Conservation (phyloP, 2,797 vertebrate species). For the Pogonophryne albipinna region DNA sequence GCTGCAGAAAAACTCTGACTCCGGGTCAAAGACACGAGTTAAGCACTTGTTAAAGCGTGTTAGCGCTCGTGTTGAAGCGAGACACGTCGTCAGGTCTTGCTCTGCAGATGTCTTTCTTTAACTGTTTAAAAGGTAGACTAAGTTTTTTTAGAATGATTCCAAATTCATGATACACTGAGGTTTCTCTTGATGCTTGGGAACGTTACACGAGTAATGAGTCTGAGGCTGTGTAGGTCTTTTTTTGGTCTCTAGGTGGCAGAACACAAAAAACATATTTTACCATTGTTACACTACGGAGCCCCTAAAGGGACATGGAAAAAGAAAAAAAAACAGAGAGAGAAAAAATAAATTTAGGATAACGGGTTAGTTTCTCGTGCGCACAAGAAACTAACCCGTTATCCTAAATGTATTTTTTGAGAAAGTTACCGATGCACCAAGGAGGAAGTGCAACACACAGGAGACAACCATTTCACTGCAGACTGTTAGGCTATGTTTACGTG, state of each 20-base stretch:
- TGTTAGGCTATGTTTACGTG: too few relatives aligned
- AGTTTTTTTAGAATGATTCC: not conserved
- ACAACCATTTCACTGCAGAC: too few relatives aligned
- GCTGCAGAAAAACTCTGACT: conserved; percentile 12
- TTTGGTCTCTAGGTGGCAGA: not conserved
- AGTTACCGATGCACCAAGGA: too few relatives aligned
- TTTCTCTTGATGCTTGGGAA: not conserved
- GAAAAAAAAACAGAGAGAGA: too few relatives aligned
- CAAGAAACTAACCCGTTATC: too few relatives aligned
- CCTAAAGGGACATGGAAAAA: too few relatives aligned
- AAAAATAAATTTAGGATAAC: too few relatives aligned
- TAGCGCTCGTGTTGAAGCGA: not conserved
- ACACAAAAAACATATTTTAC: not conserved
- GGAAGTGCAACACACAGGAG: too few relatives aligned
- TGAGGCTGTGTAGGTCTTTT: not conserved
- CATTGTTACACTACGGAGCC: too few relatives aligned
- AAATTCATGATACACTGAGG: not conserved
- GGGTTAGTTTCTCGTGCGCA: too few relatives aligned
- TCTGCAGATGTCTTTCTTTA: not conserved
- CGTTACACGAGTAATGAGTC: not conserved
- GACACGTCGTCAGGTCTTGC: not conserved
- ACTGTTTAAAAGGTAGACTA: not conserved
- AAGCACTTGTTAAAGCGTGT: conserved; percentile 13
- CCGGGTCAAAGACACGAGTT: conserved; percentile 7
- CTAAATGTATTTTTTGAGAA: too few relatives aligned